These are phyloP conservation scores for Bettongia penicillata DNA, from an alignment of 2,113 vertebrate species.

Conservation along the genomic window DNA sequence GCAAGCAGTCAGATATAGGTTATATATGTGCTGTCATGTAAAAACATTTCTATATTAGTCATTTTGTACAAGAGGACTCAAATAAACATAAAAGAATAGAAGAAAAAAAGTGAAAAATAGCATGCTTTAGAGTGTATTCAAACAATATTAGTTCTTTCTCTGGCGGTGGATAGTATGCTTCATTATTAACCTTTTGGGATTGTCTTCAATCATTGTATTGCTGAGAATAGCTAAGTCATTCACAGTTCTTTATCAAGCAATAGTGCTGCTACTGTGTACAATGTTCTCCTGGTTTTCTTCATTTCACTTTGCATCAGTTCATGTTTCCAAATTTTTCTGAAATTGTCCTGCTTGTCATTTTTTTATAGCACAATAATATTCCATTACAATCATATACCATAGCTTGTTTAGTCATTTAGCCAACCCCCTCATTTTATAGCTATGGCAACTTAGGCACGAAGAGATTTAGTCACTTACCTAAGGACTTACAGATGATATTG, in stretches of 20 bases:
- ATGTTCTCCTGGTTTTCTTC: background rate
- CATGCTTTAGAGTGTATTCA: no score
- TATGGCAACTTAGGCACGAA: background rate
- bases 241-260: background rate
- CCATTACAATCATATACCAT: background rate
- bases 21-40: background rate
- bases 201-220: background rate
- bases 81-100: background rate
- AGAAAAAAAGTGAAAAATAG: background rate
- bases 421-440: background rate
- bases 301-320: background rate
- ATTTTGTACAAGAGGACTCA: background rate
- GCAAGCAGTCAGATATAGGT: no score
- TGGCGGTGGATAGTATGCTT: background rate
- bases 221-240: background rate
- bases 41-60: background rate
- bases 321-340: background rate
- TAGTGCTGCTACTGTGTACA: background rate
- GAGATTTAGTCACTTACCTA: background rate
- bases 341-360: background rate
- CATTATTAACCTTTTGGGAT: background rate
- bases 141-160: background rate
- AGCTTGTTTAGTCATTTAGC: background rate
- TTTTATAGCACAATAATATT: background rate
- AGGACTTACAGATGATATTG: background rate